Percentiles rank a stretch among this genome's conserved stretches.
These are phyloP conservation scores for Paedocypris micromegethes DNA, from an alignment of 2,797 vertebrate genomes.

Conservation along the genomic window DNA sequence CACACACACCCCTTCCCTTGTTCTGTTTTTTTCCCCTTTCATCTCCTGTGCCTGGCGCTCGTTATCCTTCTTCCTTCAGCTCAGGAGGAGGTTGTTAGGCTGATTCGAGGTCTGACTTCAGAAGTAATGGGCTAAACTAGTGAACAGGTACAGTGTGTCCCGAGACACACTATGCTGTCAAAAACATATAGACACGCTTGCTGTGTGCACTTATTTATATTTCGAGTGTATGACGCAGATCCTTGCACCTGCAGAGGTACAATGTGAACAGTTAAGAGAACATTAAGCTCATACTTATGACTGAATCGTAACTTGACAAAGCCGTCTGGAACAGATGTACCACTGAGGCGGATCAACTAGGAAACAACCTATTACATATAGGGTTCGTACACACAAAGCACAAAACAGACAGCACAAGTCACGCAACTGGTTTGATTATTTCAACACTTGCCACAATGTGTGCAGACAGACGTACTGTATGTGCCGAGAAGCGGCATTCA, in stretches of 20 bases:
- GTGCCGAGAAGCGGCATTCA: too few relatives aligned
- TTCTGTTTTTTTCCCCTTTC: too few relatives aligned
- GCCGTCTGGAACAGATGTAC: not conserved
- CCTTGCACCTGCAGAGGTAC: constrained; percentile 21
- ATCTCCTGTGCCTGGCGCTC: too few relatives aligned
- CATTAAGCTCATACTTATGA: constrained; percentile 3
- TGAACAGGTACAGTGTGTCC: constrained; percentile 23
- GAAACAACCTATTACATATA: too few relatives aligned
- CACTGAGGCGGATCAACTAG: not conserved
- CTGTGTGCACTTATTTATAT: constrained; percentile 30
- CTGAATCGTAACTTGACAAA: constrained; percentile 5
- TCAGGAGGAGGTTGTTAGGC: not conserved
- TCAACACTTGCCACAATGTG: too few relatives aligned
- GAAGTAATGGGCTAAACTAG: constrained; percentile 20
- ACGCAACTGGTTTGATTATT: too few relatives aligned
- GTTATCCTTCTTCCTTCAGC: not conserved
- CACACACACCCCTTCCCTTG: too few relatives aligned
- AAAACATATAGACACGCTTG: not conserved
- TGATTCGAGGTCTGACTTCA: constrained; percentile 25
- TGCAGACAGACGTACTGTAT: too few relatives aligned
- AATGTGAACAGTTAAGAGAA: constrained; percentile 22
- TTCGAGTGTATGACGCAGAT: constrained; percentile 30
- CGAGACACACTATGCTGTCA: not conserved
- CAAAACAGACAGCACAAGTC: too few relatives aligned
- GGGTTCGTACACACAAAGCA: too few relatives aligned